Conservation (phyloP, 2,113 vertebrate species). For the Alectura lathami region DNA sequence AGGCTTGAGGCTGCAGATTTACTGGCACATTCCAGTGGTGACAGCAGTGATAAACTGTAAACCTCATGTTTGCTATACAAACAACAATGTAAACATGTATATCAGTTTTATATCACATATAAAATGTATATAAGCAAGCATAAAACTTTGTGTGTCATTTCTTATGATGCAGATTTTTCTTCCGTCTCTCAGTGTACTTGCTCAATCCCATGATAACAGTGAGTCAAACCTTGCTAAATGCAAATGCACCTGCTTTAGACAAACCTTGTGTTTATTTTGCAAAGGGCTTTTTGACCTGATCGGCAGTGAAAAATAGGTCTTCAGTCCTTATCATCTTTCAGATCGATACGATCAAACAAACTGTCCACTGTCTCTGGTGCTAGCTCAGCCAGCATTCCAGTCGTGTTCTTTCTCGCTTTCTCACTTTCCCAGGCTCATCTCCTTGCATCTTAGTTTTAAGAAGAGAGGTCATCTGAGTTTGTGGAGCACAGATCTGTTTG, state of each 20-base stretch:
- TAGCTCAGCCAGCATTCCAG: neutral
- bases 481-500: neutral
- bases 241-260: neutral
- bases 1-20: neutral
- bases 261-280: neutral
- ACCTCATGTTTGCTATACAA: neutral
- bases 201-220: neutral
- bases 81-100: neutral
- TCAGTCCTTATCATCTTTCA: neutral
- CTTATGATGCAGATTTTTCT: neutral
- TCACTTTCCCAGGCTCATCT: slow-evolving; percentile 38
- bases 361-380: neutral
- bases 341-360: neutral
- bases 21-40: neutral
- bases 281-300: neutral
- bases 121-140: neutral
- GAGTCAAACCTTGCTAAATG: neutral
- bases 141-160: neutral
- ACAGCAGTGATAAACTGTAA: neutral
- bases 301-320: neutral
- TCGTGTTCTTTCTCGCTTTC: neutral
- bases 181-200: neutral
- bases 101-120: neutral
- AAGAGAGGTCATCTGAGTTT: slow-evolving; percentile 38
- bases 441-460: neutral